Evolutionary conservation across 1,140 invertebrate genomes (phyloP), one percentile per base, ranked within the genome.

Genomic region (Plutomurus gul): DNA sequence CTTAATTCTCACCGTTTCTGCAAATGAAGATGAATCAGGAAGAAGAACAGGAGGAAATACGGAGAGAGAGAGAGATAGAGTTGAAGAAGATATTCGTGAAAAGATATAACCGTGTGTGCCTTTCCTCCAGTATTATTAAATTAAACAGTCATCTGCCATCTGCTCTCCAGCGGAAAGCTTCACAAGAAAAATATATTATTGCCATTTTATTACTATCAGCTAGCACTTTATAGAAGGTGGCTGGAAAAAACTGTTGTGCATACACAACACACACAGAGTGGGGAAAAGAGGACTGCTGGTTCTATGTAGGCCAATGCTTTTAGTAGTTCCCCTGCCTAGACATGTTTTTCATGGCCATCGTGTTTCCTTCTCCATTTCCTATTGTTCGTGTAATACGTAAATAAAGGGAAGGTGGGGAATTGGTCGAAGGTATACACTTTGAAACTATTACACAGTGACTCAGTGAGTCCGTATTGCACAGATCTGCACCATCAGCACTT

Each of bases 101-200:
- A n/a, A n/a, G n/a, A n/a, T n/a, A n/a, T n/a, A n/a, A n/a, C n/a
- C n/a, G n/a, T 20, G 18, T 51, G 47, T 51, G 47, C 25, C 47
- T 51, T 51, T 22, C 47, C 25, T 25, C 47, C 47, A n/a, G 20
- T 22, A 60, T n/a, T 60, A 60, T 60, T 60, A 60, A 60, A 60
- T 60, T 60, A 60, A 60, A 60, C 51, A 60, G 20, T 60, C 51
- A 27, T 60, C 25, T 60, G 16, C 51, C 51, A 60, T 60, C 51
- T 60, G 51, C 51, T 60, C 22, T 27, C 51, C 22, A 13, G 10
- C 16, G 11, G 11, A 51, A 51, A 51, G 1, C 22, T 33, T 10
- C 1, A 11, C 22, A 30, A 13, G 8, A 1, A 27, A 51, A 56
- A 56, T 18, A 16, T 56, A 56, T n/a, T n/a, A n/a, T 56, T 56